Percentiles rank a stretch among this genome's conserved stretches.
Conservation (phyloP, 2,888 invertebrate genomes). For the Allacma fusca region DNA sequence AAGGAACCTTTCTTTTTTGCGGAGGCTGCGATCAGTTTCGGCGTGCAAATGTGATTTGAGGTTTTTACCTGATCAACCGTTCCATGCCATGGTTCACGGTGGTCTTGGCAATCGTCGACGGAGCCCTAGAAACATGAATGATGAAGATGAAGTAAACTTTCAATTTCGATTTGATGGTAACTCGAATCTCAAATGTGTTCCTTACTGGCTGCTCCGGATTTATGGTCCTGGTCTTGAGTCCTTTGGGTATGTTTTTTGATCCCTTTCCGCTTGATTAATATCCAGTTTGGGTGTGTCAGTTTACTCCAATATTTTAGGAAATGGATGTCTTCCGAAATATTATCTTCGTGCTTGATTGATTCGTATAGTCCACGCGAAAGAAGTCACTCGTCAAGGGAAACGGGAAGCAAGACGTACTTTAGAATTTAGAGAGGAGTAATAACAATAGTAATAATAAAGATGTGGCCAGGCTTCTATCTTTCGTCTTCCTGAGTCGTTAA, state of each 20-base stretch:
- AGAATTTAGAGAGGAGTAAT: too few species aligned
- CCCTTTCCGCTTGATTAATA: constrained; percentile 12
- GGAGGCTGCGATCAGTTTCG: constrained; percentile 53
- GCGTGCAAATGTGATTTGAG: constrained; percentile 57
- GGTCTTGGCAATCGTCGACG: neutral
- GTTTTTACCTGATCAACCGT: constrained; percentile 56
- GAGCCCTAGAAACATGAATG: neutral
- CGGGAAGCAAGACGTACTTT: too few species aligned
- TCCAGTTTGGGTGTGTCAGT: constrained; percentile 10
- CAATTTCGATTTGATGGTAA: constrained; percentile 58
- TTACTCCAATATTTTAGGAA: neutral
- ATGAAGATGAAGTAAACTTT: constrained; percentile 41
- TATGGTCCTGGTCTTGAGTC: constrained; percentile 50
- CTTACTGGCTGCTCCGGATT: constrained; percentile 55
- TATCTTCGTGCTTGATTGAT: neutral
- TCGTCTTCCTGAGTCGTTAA: too few species aligned
- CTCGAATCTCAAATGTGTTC: constrained; percentile 56
- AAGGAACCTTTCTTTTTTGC: constrained; percentile 45
- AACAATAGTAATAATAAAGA: too few species aligned
- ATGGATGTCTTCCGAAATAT: neutral
- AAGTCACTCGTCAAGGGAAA: too few species aligned
- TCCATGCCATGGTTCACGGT: constrained; percentile 36
- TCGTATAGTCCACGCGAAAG: neutral
- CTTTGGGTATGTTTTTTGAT: constrained; percentile 47
- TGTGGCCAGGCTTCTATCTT: too few species aligned